Percentiles rank a stretch among this genome's conserved stretches.
phyloP scores from a whole-genome alignment of 1,140 invertebrate species.

The Goniozus legneri region DNA sequence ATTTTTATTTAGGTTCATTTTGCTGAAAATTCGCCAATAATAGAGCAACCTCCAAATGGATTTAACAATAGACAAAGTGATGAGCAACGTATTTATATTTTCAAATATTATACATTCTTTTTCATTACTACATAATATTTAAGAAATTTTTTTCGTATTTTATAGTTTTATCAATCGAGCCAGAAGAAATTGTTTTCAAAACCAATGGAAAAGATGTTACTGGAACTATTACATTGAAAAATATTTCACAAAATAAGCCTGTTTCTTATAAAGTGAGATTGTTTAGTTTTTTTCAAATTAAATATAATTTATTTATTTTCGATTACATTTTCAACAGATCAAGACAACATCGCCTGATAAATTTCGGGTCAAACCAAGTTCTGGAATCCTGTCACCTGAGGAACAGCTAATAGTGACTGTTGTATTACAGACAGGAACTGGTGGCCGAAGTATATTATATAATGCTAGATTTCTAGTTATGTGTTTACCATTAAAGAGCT shows the following conservation, averaged over 20 bases:
- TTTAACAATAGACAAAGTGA: conserved; percentile 40
- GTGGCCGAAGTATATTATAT: conserved; percentile 54
- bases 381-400: conserved; percentile 65
- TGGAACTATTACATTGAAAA: conserved; percentile 66
- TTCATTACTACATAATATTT: conserved; percentile 21
- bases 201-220: conserved; percentile 62
- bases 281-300: conserved; percentile 6
- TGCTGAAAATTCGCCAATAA: conserved; percentile 57
- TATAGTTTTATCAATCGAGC: conserved; percentile 52
- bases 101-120: conserved; percentile 19
- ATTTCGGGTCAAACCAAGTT: conserved; percentile 83
- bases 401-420: conserved; percentile 54
- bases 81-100: conserved; percentile 35
- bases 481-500: conserved; percentile 58
- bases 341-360: conserved; percentile 80
- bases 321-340: conserved; percentile 52
- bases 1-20: conserved; percentile 55
- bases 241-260: conserved; percentile 59
- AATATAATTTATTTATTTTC: neutral
- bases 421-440: conserved; percentile 56
- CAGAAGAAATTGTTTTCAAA: conserved; percentile 63
- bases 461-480: conserved; percentile 70
- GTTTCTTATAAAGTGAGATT: conserved; percentile 71
- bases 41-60: conserved; percentile 37
- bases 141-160: conserved; percentile 15